These are phyloP conservation scores for Andrena fulva DNA, from an alignment of 2,888 invertebrate species.

Conservation along the genomic window DNA sequence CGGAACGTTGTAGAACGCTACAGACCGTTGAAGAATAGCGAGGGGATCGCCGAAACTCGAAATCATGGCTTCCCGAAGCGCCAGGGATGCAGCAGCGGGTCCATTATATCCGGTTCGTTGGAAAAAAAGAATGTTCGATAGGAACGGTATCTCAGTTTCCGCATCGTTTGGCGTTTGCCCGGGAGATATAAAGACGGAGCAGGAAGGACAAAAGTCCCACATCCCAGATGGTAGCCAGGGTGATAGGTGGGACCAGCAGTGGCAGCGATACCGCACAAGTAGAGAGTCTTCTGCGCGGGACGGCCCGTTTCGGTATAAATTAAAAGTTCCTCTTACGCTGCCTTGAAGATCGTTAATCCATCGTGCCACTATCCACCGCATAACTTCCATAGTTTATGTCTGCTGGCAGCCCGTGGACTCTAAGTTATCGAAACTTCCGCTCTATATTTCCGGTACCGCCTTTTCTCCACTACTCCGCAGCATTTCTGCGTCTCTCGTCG, in stretches of 20 bases:
- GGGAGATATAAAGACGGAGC: conserved; percentile 59
- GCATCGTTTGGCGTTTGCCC: conserved; percentile 66
- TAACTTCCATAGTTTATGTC: conserved; percentile 70
- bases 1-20: background rate
- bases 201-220: conserved; percentile 67
- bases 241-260: conserved; percentile 7
- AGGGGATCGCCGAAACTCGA: conserved; percentile 21
- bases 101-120: conserved; percentile 49
- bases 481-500: background rate
- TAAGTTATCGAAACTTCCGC: conserved; percentile 74
- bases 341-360: conserved; percentile 78
- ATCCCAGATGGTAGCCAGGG: conserved; percentile 40
- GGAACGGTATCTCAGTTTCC: conserved; percentile 68
- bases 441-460: conserved; percentile 67
- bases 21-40: background rate
- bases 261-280: conserved; percentile 47
- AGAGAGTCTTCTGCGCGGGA: conserved; percentile 51
- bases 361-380: conserved; percentile 72
- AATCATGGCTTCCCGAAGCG: background rate
- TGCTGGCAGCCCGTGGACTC: conserved; percentile 62
- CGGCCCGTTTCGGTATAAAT: conserved; percentile 72
- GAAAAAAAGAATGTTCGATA: conserved; percentile 45
- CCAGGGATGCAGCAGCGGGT: conserved; percentile 20
- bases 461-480: background rate
- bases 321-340: conserved; percentile 72